Base-by-base conservation (phyloP, 2,113 vertebrate species). In the Chunga burmeisteri region DNA sequence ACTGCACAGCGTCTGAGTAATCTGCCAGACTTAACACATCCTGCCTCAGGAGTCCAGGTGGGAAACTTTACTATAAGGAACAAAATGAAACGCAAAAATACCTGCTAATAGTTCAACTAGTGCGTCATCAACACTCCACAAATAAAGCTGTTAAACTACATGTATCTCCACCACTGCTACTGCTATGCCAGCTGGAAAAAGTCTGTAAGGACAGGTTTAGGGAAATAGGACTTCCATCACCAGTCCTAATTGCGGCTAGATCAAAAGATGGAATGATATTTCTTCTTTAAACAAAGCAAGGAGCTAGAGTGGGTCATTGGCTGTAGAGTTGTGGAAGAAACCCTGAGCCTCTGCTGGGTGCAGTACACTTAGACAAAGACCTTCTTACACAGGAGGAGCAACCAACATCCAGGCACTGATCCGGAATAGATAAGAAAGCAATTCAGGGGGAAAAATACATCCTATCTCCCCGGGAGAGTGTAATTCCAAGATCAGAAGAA, bases 21-120 rank as follows among this genome's bases (percentile, higher is more conserved):
- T 85, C 94, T 94, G 94, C 91, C 91, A 95, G 95, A 95, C 81
- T 90, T 95, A 91, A 95, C 91, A 95, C 95, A 90, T 96, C 84
- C 94, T 94, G 94, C 84, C 89, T 96, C 78, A n/a, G 89, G 92
- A 97, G 86, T 85, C 95, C 97, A 97, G 95, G 97, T 97, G 93
- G 93, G 96, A 97, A 96, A 90, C 84, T 95, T 96, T 90, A 95
- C 95, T 92, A 13, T 29, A 44, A 88, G 91, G 84, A 82, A 58
- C 83, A 77, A 97, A 93, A 91, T 44, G 32, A 97, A 96, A 90
- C 85, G 74, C 81, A 95, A 86, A 95, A 94, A 66, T 93, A 96
- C 84, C 89, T 90, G 85, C 58, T 96, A 90, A 88, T 50, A 78
- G 89, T 74, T 94, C 87, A 86, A 56, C 71, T 36, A 12, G 25